phyloP scores from a whole-genome alignment of 92 coral and sea anemone species.

The Galaxea fascicularis region DNA sequence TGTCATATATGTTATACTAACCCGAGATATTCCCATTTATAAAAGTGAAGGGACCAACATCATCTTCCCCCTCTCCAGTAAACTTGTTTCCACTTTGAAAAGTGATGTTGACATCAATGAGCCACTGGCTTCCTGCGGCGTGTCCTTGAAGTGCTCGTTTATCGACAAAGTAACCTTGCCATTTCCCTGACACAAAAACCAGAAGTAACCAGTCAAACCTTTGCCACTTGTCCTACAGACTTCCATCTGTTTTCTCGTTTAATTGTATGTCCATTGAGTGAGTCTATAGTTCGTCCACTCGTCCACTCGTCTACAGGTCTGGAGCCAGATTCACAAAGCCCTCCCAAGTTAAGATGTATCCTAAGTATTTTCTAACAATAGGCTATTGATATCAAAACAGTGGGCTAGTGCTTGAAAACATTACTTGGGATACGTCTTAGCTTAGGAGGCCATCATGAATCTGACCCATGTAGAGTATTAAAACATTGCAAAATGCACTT shows the following conservation, averaged over 20 bases:
- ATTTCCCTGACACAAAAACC: constrained; percentile 6
- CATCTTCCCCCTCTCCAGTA: constrained; percentile 45
- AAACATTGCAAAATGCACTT: too few species aligned
- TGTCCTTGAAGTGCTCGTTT: constrained; percentile 24
- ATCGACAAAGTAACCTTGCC: constrained; percentile 64
- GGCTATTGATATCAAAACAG: too few species aligned
- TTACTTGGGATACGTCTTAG: too few species aligned
- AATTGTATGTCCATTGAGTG: background rate
- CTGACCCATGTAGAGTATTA: too few species aligned
- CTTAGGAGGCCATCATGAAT: too few species aligned
- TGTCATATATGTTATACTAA: background rate
- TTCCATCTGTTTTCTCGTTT: background rate
- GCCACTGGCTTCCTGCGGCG: constrained; percentile 57
- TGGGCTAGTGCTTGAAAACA: too few species aligned
- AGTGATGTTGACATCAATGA: constrained; percentile 49
- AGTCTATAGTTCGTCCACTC: background rate
- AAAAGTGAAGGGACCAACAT: constrained; percentile 46
- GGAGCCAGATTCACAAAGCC: too few species aligned
- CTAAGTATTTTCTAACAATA: too few species aligned
- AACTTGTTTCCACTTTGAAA: constrained; percentile 44
- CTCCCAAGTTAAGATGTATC: too few species aligned
- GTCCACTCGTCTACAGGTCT: background rate
- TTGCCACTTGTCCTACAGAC: background rate
- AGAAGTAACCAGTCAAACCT: background rate
- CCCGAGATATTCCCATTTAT: constrained; percentile 45